A percentile compares a stretch with the other conserved stretches of the same genome.
Evolutionary conservation across 2,113 vertebrate species (phyloP).

Genomic region (Sapayoa aenigma): DNA sequence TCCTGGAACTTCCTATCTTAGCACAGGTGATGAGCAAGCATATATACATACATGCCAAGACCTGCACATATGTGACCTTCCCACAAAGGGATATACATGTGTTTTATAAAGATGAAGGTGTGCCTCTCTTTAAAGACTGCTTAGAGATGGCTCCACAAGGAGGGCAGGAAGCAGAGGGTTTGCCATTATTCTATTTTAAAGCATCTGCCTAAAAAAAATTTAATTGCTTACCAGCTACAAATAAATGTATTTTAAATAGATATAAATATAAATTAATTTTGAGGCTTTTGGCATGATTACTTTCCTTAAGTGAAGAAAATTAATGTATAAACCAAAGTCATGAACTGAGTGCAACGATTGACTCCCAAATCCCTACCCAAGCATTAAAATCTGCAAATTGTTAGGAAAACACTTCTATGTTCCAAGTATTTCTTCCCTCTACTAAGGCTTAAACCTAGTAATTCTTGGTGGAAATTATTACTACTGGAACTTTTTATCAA

Average conservation of each 20-base stretch:
- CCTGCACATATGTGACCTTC: not conserved
- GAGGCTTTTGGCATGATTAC: not conserved
- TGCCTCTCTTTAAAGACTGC: not conserved
- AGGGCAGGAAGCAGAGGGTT: not conserved
- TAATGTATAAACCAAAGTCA: slow-evolving; percentile 3
- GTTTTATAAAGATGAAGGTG: not conserved
- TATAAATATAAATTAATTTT: not conserved
- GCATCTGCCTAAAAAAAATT: not conserved
- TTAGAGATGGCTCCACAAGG: not conserved
- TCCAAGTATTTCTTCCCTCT: slow-evolving; percentile 4
- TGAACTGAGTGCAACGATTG: slow-evolving; percentile 1
- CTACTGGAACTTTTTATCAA: not conserved
- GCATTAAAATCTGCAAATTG: not conserved
- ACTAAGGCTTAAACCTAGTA: not conserved
- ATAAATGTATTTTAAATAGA: not conserved
- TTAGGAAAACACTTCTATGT: not conserved
- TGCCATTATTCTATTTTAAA: not conserved
- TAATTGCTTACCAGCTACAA: slow-evolving; percentile 3
- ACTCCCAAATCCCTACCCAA: not conserved
- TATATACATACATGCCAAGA: rapidly evolving
- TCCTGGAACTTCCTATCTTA: not conserved
- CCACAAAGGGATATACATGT: not conserved
- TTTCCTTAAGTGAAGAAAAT: slow-evolving; percentile 23
- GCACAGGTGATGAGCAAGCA: not conserved
- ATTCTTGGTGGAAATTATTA: not conserved